Evolutionary conservation across 2,113 vertebrate species (phyloP).

Genomic region (Thamnophis sirtalis): DNA sequence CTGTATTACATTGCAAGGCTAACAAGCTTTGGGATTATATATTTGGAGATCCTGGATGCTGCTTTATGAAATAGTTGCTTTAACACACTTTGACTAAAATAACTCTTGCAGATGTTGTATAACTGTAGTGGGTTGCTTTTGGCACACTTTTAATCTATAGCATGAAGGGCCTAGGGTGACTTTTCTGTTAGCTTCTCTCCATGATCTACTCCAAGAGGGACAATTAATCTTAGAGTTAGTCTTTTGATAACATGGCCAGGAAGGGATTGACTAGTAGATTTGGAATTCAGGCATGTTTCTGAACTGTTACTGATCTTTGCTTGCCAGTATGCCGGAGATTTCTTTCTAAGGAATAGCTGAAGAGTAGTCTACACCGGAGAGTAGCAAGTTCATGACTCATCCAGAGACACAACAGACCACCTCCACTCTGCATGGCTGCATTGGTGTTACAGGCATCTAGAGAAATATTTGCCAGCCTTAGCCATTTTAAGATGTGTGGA

Average conservation of each 20-base stretch:
- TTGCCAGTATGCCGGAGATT: neutral
- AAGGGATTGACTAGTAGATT: neutral
- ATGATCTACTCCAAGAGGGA: neutral
- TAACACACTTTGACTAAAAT: too few relatives aligned
- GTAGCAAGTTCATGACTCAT: too few relatives aligned
- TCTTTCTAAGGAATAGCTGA: neutral
- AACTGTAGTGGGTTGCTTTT: neutral
- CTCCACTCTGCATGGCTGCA: neutral
- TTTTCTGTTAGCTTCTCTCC: too few relatives aligned
- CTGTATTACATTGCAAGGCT: too few relatives aligned
- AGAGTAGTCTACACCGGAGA: neutral
- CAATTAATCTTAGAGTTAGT: neutral
- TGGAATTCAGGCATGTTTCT: neutral
- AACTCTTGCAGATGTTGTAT: too few relatives aligned
- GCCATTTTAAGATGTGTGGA: too few relatives aligned
- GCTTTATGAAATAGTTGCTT: too few relatives aligned
- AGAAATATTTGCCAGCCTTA: neutral
- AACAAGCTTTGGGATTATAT: too few relatives aligned
- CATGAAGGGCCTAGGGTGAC: too few relatives aligned
- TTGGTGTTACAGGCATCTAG: neutral
- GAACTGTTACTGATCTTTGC: neutral
- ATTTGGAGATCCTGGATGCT: too few relatives aligned
- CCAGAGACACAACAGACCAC: neutral
- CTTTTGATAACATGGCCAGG: neutral
- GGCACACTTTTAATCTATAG: accelerated